These are phyloP conservation scores for Agriopis leucophaearia DNA, from an alignment of 2,888 invertebrate species.

Conservation along the genomic window DNA sequence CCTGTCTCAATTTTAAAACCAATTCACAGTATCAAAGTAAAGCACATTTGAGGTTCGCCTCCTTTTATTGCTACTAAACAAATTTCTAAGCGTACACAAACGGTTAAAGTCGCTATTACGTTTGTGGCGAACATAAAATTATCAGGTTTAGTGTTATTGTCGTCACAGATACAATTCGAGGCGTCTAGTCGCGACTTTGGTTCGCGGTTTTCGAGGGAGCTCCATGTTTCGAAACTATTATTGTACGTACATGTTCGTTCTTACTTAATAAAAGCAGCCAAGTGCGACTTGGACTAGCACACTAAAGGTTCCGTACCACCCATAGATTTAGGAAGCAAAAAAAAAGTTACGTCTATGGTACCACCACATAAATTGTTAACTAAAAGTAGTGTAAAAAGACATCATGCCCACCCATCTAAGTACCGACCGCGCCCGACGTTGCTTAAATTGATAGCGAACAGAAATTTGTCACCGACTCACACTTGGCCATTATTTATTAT, in stretches of 20 bases:
- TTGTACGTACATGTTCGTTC: too few species aligned
- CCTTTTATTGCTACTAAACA: constrained; percentile 59
- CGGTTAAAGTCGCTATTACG: constrained; percentile 57
- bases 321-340: too few species aligned
- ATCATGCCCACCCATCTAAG: constrained; percentile 80
- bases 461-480: too few species aligned
- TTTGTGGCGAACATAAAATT: constrained; percentile 65
- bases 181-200: constrained; percentile 31
- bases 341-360: too few species aligned
- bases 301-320: too few species aligned
- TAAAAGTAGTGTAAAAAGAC: too few species aligned
- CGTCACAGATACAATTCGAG: constrained; percentile 60
- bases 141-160: constrained; percentile 67
- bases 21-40: constrained; percentile 44
- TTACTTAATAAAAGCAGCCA: too few species aligned
- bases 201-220: constrained; percentile 36
- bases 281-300: too few species aligned
- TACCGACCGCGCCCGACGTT: constrained; percentile 78
- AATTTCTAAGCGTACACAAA: constrained; percentile 59
- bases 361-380: too few species aligned
- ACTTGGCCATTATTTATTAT: too few species aligned
- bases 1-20: constrained; percentile 32
- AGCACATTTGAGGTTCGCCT: constrained; percentile 43
- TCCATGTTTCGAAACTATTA: background rate
- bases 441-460: too few species aligned